Evolutionary conservation across 2,888 invertebrate species (phyloP), one percentile per base, ranked within the genome.

Genomic region (Peribatodes rhomboidaria): DNA sequence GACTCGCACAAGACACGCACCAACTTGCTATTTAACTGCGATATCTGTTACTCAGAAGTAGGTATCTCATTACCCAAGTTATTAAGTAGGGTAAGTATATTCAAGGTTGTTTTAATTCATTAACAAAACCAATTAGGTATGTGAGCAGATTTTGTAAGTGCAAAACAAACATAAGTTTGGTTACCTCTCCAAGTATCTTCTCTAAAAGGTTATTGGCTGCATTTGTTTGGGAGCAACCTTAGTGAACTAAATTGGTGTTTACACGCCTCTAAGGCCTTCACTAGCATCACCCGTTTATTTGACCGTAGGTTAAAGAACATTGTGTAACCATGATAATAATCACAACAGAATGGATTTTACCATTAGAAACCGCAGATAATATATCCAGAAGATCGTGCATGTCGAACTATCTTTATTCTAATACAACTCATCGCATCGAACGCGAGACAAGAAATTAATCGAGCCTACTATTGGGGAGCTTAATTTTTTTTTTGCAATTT

Each of bases 211-310:
- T 33, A 55, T 46, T 55, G 47, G 6, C 46, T 9, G 13, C 42
- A 52, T 65, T 46, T 53, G 46, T 56, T 65, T 52, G 49, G 33
- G 37, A 53, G 47, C 58, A 67, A 67, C 59, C 65, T 67, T 56
- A 65, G 56, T 63, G 50, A 27, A 49, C 27, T 50, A 62, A 64
- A 70, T 84, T 82, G 79, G 74, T 80, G 77, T 83, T 81, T 81
- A 79, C 75, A 75, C 79, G 78, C 74, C 74, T 75, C 75, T 68
- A 53, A 71, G 83, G 73, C 85, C 85, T 85, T 84, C 69, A 74
- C 67, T 61, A 63, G 61, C 74, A 72, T 72, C 73, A 77, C 74
- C 73, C 70, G 65, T 76, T 72, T 65, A 76, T 72, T 72, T 73
- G 69, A 74, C 70, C 70, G 53, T 55, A 65, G 55, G 63, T 58